Evolutionary conservation across 2,797 vertebrate genomes (phyloP), one percentile per base, ranked within the genome.

Genomic region (Pitangus sulphuratus): DNA sequence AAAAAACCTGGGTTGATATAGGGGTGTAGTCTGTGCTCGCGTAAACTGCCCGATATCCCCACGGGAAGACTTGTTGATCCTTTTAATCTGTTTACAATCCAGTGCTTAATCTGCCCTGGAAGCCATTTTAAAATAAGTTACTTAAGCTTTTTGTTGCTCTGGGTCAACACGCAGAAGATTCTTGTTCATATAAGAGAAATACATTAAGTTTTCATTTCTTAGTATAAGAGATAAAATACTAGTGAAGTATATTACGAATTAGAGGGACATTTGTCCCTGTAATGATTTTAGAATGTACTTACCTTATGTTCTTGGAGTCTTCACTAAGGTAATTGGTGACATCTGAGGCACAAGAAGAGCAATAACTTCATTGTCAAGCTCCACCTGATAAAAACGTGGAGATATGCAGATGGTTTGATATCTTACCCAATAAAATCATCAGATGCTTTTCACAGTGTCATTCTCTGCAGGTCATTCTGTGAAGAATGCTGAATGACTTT

Each of bases 1-100:
- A 45, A 45, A 56, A 48, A 15, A 1, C 40, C 4, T 0, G 12
- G 5, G 33, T 3, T 15, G 24, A 0, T 20, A 6, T 8, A 12
- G 26, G 30, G 30, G 2, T 15, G 60, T 53, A 30, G 18, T 11
- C 21, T 2, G 5, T 26, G 37, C 42, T 30, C 6, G 8, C 4
- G 3, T 44, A 4, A 57, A 15, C 31, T 56, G 35, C 20, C 20
- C 26, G 2, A 0, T 19, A 3, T 15, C 40, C 42, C 1, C 22
- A 15, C 6, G 37, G 68, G 54, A 50, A 35, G 68, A 48, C 78
- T 33, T 57, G 50, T 45, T 90, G 65, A 64, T 51, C 53, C 37
- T 64, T 62, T 22, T 77, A 48, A 64, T 90, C 71, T 69, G 0
- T 82, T 65, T 76, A 22, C 31, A 51, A 28, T 3, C 21, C 10